Evolutionary conservation across 2,113 vertebrate species (phyloP), one percentile per base, ranked within the genome.

Genomic region (Tiliqua scincoides): DNA sequence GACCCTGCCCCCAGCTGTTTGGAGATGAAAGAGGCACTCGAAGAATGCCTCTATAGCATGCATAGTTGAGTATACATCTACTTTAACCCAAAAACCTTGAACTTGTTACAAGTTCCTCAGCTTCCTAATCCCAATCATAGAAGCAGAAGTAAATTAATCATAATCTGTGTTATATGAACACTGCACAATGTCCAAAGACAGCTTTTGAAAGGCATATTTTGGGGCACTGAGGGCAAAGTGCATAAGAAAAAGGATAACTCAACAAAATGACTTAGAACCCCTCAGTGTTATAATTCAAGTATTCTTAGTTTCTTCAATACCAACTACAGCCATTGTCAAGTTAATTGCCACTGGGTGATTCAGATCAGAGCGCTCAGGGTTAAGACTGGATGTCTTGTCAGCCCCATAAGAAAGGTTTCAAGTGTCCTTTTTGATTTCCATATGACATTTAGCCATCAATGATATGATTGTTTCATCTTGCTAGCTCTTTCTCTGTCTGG

Each of bases 361-460:
- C 92, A 80, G 87, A 37, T 91, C 92, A 80, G 87, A 37, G 92
- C 92, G 94, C 73, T 0, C 73, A 93, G 94, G 93, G 93, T 96
- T 96, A 94, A 95, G 94, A 95, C 93, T 94, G 94, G 89, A 91
- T 95, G 92, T 89, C 57, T 0, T 0, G 92, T 92, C 91, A 94
- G 93, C 86, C 87, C 91, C 93, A n/a, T n/a, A 84, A 96, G 93
- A 96, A 97, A 96, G 94, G 91, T 91, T 86, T 92, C 88, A 84
- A 96, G 95, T 94, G 95, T 95, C 96, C 91, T 96, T 92, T 71
- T 85, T 94, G 43, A 95, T 96, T 95, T 93, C 93, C 93, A 94
- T 94, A 84, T 89, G 95, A 96, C 96, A 96, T 97, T 97, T 97
- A 77, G 62, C 87, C 76, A 93, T 97, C 96, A 97, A 96, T 95